These are phyloP conservation scores for Sibirionetta formosa DNA, from an alignment of 2,797 vertebrate genomes.

Conservation along the genomic window DNA sequence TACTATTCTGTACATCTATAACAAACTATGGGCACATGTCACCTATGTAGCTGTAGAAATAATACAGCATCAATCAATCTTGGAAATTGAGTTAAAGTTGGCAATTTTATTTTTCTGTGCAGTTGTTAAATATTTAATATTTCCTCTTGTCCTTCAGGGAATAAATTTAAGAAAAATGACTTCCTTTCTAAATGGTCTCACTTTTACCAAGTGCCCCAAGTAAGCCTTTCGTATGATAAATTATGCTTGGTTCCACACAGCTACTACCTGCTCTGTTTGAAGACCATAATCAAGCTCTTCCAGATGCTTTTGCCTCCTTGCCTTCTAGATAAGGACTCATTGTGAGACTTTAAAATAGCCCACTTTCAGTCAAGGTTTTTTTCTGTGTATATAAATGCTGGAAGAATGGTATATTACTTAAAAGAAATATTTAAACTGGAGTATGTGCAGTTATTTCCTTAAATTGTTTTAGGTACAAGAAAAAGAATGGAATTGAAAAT, in stretches of 20 bases:
- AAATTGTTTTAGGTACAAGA: neutral
- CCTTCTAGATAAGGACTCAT: neutral
- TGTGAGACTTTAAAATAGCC: neutral
- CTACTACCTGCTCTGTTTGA: neutral
- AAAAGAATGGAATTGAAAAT: neutral
- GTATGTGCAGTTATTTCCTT: neutral
- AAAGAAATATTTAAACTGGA: neutral
- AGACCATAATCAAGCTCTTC: neutral
- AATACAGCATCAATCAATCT: conserved; percentile 16
- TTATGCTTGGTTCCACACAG: neutral
- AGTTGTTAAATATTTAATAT: conserved; percentile 31
- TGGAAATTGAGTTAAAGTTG: conserved; percentile 24
- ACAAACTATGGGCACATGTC: neutral
- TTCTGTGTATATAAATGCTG: accelerated
- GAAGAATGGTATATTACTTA: neutral
- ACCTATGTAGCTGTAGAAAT: neutral
- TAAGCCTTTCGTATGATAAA: neutral
- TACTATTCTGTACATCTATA: neutral
- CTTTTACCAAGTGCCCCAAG: neutral
- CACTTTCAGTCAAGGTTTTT: neutral
- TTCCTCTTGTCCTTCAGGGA: neutral
- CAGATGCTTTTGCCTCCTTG: neutral
- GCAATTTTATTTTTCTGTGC: neutral
- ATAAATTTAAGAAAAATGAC: neutral
- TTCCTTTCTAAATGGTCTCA: neutral